Percentiles rank a stretch among this genome's conserved stretches.
phyloP scores from a whole-genome alignment of 2,113 vertebrate genomes.

The Archilochus colubris region DNA sequence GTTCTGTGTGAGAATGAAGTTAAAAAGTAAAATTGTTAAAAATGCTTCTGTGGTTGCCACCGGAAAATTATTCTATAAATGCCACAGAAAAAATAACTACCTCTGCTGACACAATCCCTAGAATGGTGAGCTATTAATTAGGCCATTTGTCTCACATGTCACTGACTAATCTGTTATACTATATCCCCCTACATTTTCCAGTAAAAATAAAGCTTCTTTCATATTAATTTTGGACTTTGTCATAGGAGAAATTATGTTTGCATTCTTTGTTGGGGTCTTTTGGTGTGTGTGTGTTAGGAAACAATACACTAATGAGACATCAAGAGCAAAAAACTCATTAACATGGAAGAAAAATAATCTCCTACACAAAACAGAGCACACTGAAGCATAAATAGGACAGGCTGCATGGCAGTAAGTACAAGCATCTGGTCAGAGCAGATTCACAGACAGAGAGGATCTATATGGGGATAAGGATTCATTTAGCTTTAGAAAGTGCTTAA shows the following conservation, averaged over 20 bases:
- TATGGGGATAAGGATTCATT: neutral
- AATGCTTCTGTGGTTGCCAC: neutral
- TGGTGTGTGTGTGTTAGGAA: neutral
- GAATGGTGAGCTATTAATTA: constrained; percentile 16
- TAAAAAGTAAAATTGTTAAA: neutral
- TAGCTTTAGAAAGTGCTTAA: constrained; percentile 22
- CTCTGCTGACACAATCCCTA: neutral
- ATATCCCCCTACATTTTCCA: neutral
- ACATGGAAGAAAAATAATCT: constrained; percentile 18
- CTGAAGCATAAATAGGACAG: constrained; percentile 48
- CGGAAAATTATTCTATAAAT: constrained; percentile 5
- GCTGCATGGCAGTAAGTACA: neutral
- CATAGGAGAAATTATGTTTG: neutral
- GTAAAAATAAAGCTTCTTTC: neutral
- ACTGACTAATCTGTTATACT: neutral
- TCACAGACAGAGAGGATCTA: constrained; percentile 11
- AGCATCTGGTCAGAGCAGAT: constrained; percentile 52
- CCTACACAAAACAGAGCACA: neutral
- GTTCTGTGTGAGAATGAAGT: neutral
- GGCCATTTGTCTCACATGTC: neutral
- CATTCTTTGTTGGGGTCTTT: neutral
- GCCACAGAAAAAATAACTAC: neutral
- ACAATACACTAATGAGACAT: neutral
- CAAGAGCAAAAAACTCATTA: neutral
- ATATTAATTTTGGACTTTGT: neutral